Base-by-base conservation (phyloP, 2,797 vertebrate species). In the Meda fulgida region DNA sequence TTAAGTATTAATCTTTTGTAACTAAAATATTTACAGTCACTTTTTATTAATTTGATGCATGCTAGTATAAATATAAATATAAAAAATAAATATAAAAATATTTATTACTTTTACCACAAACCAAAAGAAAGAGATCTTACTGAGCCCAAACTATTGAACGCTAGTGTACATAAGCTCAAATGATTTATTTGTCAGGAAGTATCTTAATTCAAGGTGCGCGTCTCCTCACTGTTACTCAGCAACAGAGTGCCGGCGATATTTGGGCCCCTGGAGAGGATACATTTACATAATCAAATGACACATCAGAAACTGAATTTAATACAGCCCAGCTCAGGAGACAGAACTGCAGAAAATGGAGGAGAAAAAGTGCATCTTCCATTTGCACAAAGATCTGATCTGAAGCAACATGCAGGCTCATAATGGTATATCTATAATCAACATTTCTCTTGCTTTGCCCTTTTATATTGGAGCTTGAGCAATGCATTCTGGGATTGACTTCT, bases 181-280 rank as follows among this genome's bases (percentile, higher is more conserved):
- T 51, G 1, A 73, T 72, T 18, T 29, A 48, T 73, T 48, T 31
- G n/a, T 73, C 14, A 31, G 16, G 3, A 29, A 36, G 34, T 63
- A 29, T 60, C 38, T 77, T 55, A 76, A 81, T 82, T 79, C 31
- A 84, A 87, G 82, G 84, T 86, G 67, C 83, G 75, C 14, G 58
- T 51, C 73, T 65, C 81, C 75, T 80, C 55, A 34, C 70, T 89
- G 88, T 89, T 89, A 80, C 88, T 85, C 82, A 85, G 88, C 85
- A 89, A 89, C 88, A 69, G 81, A 65, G 81, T 70, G 79, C 73
- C 70, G 79, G 79, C 16, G 36, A 80, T 69, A 79, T 81, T 84
- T 63, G 85, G 43, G 69, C 53, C 29, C n/a, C 76, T 65, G 31
- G 55, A 71, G 80, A 80, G 82, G 19, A 55, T 65, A 29, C 51